A percentile compares a stretch with the other conserved stretches of the same genome.
Conservation (phyloP, 1,140 invertebrate species). For the Zaprionus ornatus region DNA sequence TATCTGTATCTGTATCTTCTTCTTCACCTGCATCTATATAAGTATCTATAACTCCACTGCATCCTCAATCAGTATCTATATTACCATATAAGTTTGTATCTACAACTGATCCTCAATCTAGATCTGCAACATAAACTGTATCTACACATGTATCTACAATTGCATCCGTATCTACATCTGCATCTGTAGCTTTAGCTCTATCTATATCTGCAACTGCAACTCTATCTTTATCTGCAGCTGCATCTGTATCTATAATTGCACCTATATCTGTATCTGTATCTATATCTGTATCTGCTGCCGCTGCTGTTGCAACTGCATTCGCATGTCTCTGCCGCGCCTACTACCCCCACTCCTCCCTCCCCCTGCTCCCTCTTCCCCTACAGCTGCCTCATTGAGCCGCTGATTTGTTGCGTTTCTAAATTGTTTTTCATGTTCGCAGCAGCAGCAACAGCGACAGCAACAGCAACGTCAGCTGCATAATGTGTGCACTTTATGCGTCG, state of each 20-base stretch:
- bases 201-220: neutral
- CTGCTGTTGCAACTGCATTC: constrained; percentile 30
- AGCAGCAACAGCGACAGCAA: constrained; percentile 65
- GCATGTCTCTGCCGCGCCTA: constrained; percentile 6
- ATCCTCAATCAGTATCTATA: neutral
- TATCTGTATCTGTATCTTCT: neutral
- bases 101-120: neutral
- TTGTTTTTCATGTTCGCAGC: constrained; percentile 79
- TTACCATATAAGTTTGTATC: neutral
- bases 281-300: neutral
- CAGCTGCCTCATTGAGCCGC: constrained; percentile 63
- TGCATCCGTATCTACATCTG: neutral
- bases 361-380: neutral
- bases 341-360: neutral
- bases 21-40: neutral
- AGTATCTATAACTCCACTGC: neutral
- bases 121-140: neutral
- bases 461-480: constrained; percentile 73
- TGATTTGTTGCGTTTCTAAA: constrained; percentile 80
- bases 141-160: neutral
- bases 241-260: constrained; percentile 32
- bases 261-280: constrained; percentile 35
- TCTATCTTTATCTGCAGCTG: constrained; percentile 5
- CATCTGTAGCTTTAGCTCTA: neutral
- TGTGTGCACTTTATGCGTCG: constrained; percentile 70